phyloP scores from a whole-genome alignment of 2,888 invertebrate genomes.

The Bhutanitis thaidina region DNA sequence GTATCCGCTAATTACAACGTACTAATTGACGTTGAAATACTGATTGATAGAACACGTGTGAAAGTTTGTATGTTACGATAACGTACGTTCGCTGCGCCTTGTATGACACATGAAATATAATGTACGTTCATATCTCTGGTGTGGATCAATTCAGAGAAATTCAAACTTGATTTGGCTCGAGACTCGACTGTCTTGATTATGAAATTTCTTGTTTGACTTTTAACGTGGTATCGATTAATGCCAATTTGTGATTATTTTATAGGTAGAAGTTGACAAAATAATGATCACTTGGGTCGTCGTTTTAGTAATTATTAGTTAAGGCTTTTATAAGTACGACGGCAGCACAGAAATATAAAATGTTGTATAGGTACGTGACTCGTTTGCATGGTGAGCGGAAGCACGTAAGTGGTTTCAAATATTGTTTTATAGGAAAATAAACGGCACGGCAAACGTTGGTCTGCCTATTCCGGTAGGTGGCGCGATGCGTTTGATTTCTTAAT shows the following conservation, averaged over 20 bases:
- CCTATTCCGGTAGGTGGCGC: too few species aligned
- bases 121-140: background rate
- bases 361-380: too few species aligned
- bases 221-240: background rate
- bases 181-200: background rate
- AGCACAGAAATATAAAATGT: too few species aligned
- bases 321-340: too few species aligned
- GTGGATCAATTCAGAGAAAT: constrained; percentile 8
- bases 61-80: constrained; percentile 11
- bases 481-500: too few species aligned
- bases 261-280: too few species aligned
- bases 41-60: constrained; percentile 41
- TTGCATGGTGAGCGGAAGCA: too few species aligned
- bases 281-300: too few species aligned
- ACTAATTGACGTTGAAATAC: constrained; percentile 51
- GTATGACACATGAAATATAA: constrained; percentile 9
- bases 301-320: too few species aligned
- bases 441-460: too few species aligned
- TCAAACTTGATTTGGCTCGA: background rate
- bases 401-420: too few species aligned
- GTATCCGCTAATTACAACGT: constrained; percentile 44
- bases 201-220: background rate
- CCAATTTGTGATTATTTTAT: background rate
- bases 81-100: background rate
- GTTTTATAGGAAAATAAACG: too few species aligned